Evolutionary conservation across 2,888 invertebrate genomes (phyloP), one percentile per base, ranked within the genome.

Genomic region (Leucophenga maculata): DNA sequence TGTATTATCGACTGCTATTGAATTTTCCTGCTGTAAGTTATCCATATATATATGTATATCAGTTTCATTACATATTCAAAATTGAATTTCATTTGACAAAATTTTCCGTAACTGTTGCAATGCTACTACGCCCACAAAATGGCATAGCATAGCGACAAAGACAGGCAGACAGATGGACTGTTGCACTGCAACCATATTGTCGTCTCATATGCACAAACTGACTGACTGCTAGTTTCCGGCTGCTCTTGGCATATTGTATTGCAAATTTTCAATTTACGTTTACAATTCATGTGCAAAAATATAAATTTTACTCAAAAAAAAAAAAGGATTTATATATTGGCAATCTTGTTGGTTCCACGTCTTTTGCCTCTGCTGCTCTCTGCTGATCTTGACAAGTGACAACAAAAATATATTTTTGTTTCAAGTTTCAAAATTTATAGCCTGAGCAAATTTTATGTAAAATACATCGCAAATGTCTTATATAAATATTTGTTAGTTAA

Each of bases 381-480:
- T 55, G 52, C 20, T 20, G n/a, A n/a, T n/a, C n/a, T n/a, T 55
- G 20, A 22, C 4, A 55, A 18, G 6, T 55, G 55, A 39, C 39
- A 6, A 39, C n/a, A 32, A 32, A 39, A 18, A 18, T 59, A 46
- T 39, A 18, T 59, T 22, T 26, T 4, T 59, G 16, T 31, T 9
- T 31, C 62, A 65, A 64, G 67, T 69, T 68, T 71, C n/a, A n/a
- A n/a, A 68, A 55, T 67, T 74, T 65, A 69, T 69, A 65, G 46
- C 16, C 69, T 67, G 69, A 72, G 8, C 3, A 39, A 39, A 39
- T 11, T 39, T 39, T 39, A 39, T 39, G 26, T 6, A 1, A 8
- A 2, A 22, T 20, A 55, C 1, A 57, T n/a, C 13, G n/a, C 9
- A 57, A 31, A 31, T 22, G 2, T 57, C 13, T 6, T 55, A 26